A percentile compares a stretch with the other conserved stretches of the same genome.
Evolutionary conservation across 2,113 vertebrate genomes (phyloP).

Genomic region (Entelurus aequoreus): DNA sequence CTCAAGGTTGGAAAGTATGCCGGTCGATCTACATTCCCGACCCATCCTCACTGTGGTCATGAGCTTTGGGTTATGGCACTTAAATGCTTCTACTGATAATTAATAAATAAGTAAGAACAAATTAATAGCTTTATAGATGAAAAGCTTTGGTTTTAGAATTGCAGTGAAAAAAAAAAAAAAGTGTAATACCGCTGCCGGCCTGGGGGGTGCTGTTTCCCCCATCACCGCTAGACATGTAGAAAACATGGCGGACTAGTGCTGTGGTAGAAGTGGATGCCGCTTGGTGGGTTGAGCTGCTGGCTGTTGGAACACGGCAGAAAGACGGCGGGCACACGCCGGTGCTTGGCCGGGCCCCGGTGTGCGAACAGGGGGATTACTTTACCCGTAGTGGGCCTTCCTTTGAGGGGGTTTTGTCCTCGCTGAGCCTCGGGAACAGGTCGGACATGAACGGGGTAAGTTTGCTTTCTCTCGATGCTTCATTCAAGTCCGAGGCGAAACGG

Average conservation of each 20-base stretch:
- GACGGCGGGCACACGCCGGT: too few relatives aligned
- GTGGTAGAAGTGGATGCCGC: constrained; percentile 43
- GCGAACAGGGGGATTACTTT: background rate
- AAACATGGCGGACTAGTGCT: background rate
- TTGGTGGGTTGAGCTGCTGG: background rate
- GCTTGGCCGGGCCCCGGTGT: too few relatives aligned
- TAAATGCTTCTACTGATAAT: background rate
- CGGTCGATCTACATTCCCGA: too few relatives aligned
- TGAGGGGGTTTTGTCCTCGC: background rate
- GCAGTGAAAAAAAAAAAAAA: too few relatives aligned
- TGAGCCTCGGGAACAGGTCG: constrained; percentile 60
- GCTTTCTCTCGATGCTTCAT: background rate
- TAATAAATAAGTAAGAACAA: background rate
- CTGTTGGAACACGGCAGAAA: background rate
- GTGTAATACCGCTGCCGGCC: background rate
- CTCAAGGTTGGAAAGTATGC: too few relatives aligned
- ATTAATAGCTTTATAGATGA: background rate
- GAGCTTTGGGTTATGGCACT: too few relatives aligned
- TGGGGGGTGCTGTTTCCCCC: background rate
- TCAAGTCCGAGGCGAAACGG: too few relatives aligned
- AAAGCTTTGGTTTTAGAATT: background rate
- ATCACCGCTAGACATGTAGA: background rate
- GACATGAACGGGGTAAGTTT: constrained; percentile 84
- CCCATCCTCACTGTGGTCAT: too few relatives aligned
- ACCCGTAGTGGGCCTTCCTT: background rate